Conservation (phyloP, 2,888 invertebrate genomes). For the Drosophila suboccidentalis region DNA sequence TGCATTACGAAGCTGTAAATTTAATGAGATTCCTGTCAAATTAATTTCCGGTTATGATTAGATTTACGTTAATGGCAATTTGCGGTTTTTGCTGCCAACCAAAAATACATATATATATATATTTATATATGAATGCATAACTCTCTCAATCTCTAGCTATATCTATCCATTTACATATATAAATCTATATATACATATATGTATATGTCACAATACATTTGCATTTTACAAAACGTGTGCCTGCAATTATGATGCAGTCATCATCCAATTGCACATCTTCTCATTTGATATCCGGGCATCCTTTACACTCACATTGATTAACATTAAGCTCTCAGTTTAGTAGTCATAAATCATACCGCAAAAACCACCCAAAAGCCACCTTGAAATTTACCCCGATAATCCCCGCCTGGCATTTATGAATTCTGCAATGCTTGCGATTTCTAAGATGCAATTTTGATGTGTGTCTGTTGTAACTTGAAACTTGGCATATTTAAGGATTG, state of each 20-base stretch:
- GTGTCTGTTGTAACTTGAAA: conserved; percentile 6
- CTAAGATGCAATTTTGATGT: background rate
- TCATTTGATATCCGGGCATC: conserved; percentile 13
- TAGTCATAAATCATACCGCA: conserved; percentile 67
- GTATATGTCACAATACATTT: conserved; percentile 57
- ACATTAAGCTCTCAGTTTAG: conserved; percentile 61
- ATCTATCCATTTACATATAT: conserved; percentile 17
- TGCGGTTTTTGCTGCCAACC: conserved; percentile 82
- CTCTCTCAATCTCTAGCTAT: conserved; percentile 4
- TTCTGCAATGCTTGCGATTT: conserved; percentile 38
- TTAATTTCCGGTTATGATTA: conserved; percentile 86
- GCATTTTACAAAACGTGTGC: conserved; percentile 50
- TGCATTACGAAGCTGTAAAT: conserved; percentile 80
- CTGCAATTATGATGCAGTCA: conserved; percentile 60
- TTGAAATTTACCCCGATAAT: background rate
- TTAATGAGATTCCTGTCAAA: conserved; percentile 86
- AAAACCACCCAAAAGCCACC: conserved; percentile 20
- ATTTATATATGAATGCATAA: conserved; percentile 19
- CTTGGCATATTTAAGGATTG: conserved; percentile 10
- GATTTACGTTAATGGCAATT: conserved; percentile 86
- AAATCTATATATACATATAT: conserved; percentile 20
- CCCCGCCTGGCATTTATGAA: conserved; percentile 20
- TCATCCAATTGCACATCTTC: conserved; percentile 9
- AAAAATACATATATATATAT: conserved; percentile 48
- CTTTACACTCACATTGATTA: conserved; percentile 56